These are phyloP conservation scores for Callyntrura sp. DNA, from an alignment of 2,888 invertebrate species.

Conservation along the genomic window DNA sequence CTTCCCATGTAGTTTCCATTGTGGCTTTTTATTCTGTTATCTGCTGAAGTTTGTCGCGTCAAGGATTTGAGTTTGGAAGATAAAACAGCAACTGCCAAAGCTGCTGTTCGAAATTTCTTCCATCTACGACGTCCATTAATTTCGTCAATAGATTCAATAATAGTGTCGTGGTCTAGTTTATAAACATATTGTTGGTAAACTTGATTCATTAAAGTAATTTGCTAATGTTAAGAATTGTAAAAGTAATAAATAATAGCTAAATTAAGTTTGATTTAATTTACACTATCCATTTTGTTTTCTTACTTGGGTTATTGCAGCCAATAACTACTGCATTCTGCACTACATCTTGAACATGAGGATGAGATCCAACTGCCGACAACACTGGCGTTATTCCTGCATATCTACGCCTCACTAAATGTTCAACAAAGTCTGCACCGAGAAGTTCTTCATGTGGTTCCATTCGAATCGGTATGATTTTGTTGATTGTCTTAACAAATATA, in stretches of 20 bases:
- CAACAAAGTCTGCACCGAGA: slow-evolving; percentile 85
- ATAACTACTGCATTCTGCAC: slow-evolving; percentile 53
- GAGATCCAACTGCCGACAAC: slow-evolving; percentile 76
- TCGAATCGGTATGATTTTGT: slow-evolving; percentile 85
- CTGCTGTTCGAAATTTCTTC: slow-evolving; percentile 64
- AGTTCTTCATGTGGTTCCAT: slow-evolving; percentile 85
- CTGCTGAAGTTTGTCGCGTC: neutral
- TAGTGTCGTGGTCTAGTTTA: slow-evolving; percentile 70
- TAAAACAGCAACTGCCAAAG: slow-evolving; percentile 59
- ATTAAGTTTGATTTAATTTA: too few species aligned
- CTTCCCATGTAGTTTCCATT: neutral
- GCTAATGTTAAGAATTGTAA: slow-evolving; percentile 4
- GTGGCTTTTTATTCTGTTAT: slow-evolving; percentile 18
- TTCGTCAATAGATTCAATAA: slow-evolving; percentile 73
- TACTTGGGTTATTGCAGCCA: slow-evolving; percentile 78
- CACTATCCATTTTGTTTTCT: neutral
- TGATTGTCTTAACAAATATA: slow-evolving; percentile 84
- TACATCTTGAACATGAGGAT: slow-evolving; percentile 61
- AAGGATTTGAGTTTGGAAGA: slow-evolving; percentile 50
- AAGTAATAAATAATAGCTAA: too few species aligned
- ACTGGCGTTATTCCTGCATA: slow-evolving; percentile 80
- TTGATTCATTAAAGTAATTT: too few species aligned
- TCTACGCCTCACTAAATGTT: slow-evolving; percentile 84
- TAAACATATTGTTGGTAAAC: too few species aligned
- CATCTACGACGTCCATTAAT: slow-evolving; percentile 65